phyloP scores from a whole-genome alignment of 2,797 vertebrate genomes.

The Sebastiscus tertius region DNA sequence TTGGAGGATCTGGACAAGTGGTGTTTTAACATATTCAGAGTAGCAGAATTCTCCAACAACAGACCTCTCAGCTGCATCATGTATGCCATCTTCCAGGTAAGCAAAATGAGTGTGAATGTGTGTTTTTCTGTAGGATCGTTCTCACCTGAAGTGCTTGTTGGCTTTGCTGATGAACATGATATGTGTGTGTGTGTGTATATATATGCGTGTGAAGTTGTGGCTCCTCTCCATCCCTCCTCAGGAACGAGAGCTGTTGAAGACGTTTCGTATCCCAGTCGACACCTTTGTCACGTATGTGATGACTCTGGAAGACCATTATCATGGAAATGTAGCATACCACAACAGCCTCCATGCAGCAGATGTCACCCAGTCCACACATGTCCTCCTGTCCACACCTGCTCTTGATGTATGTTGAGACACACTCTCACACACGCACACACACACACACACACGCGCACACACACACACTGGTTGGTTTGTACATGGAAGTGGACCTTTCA shows the following conservation, averaged over 20 bases:
- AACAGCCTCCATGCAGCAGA: slow-evolving; percentile 96
- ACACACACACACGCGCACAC: neutral
- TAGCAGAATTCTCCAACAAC: slow-evolving; percentile 88
- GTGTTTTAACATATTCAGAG: slow-evolving; percentile 90
- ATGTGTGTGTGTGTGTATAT: neutral
- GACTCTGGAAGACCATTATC: slow-evolving; percentile 96
- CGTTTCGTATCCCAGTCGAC: slow-evolving; percentile 93
- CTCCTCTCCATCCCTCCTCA: slow-evolving; percentile 57
- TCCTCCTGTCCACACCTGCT: slow-evolving; percentile 93
- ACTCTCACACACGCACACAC: neutral
- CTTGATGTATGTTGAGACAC: slow-evolving; percentile 85
- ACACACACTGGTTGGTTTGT: neutral
- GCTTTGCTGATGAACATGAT: neutral
- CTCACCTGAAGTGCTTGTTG: neutral
- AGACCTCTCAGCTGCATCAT: slow-evolving; percentile 90
- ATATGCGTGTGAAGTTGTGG: slow-evolving; percentile 11
- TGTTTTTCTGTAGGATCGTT: neutral
- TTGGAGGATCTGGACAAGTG: slow-evolving; percentile 90
- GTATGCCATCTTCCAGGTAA: slow-evolving; percentile 90
- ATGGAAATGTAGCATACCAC: slow-evolving; percentile 92
- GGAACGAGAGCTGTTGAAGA: slow-evolving; percentile 94
- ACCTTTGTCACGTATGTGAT: slow-evolving; percentile 94
- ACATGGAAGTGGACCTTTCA: too few relatives aligned
- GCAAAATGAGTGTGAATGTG: neutral
- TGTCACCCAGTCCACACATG: slow-evolving; percentile 93